A percentile compares a stretch with the other conserved stretches of the same genome.
phyloP scores from a whole-genome alignment of 2,888 invertebrate species.

The Phorcus lineatus region DNA sequence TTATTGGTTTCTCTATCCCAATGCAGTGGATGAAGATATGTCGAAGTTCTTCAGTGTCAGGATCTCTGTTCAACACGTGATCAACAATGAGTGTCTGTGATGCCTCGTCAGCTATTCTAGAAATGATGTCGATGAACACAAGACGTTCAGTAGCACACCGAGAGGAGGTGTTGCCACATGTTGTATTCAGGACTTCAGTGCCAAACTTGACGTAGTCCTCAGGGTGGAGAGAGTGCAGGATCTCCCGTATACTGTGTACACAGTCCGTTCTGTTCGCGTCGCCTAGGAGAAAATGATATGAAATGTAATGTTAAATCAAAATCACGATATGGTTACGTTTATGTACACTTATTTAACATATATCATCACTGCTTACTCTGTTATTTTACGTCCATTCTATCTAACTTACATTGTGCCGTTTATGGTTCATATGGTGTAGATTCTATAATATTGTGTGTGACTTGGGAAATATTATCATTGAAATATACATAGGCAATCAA shows the following conservation, averaged over 20 bases:
- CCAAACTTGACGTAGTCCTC: slow-evolving; percentile 44
- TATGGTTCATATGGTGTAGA: too few species aligned
- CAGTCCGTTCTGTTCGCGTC: slow-evolving; percentile 50
- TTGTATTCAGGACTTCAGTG: slow-evolving; percentile 30
- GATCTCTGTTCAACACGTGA: slow-evolving; percentile 36
- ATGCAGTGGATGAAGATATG: slow-evolving; percentile 40
- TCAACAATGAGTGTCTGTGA: slow-evolving; percentile 48
- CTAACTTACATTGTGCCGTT: too few species aligned
- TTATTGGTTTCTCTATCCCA: slow-evolving; percentile 30
- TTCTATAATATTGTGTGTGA: too few species aligned
- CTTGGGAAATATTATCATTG: too few species aligned
- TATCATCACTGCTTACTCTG: too few species aligned
- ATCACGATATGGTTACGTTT: too few species aligned
- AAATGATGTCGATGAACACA: slow-evolving; percentile 51
- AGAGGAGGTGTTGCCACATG: slow-evolving; percentile 40
- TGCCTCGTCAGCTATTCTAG: slow-evolving; percentile 42
- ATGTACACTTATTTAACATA: too few species aligned
- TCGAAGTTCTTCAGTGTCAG: slow-evolving; percentile 33
- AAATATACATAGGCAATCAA: too few species aligned
- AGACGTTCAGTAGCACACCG: slow-evolving; percentile 44
- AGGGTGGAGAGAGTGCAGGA: slow-evolving; percentile 36
- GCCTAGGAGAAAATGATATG: slow-evolving; percentile 31
- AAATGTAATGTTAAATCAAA: too few species aligned
- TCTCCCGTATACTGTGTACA: slow-evolving; percentile 42
- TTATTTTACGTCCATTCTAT: too few species aligned